Conservation (phyloP, 2,888 invertebrate species). For the Muscina levida region DNA sequence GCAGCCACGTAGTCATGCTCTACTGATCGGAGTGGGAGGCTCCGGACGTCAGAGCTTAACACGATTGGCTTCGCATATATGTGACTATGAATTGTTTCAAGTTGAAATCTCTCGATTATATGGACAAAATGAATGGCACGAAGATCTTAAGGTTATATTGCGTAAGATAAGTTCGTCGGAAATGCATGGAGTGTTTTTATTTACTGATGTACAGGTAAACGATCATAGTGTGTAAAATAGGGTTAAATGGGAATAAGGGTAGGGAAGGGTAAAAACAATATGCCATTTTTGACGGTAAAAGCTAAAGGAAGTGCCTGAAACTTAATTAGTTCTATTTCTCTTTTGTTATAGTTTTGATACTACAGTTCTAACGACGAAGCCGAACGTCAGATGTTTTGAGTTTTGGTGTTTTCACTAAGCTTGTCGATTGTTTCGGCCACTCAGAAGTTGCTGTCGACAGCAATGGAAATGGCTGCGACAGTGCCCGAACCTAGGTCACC, state of each 20-base stretch:
- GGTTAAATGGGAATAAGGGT: too few species aligned
- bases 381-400: too few species aligned
- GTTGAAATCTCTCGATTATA: constrained; percentile 95
- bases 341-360: too few species aligned
- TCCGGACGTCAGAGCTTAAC: constrained; percentile 96
- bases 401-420: too few species aligned
- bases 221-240: background rate
- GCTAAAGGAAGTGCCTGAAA: too few species aligned
- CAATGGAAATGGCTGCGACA: too few species aligned
- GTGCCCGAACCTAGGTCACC: too few species aligned
- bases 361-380: too few species aligned
- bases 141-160: constrained; percentile 92
- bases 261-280: background rate
- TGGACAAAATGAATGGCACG: constrained; percentile 92
- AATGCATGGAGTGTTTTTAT: constrained; percentile 92
- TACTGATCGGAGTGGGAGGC: constrained; percentile 95
- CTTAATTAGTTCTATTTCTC: too few species aligned
- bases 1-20: constrained; percentile 94
- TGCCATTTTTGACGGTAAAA: too few species aligned
- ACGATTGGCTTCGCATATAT: constrained; percentile 94
- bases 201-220: constrained; percentile 91
- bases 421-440: too few species aligned
- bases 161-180: constrained; percentile 91
- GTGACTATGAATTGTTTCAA: constrained; percentile 94
- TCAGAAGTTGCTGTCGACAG: too few species aligned